Evolutionary conservation across 2,888 invertebrate genomes (phyloP).

Genomic region (Cosmia trapezina): DNA sequence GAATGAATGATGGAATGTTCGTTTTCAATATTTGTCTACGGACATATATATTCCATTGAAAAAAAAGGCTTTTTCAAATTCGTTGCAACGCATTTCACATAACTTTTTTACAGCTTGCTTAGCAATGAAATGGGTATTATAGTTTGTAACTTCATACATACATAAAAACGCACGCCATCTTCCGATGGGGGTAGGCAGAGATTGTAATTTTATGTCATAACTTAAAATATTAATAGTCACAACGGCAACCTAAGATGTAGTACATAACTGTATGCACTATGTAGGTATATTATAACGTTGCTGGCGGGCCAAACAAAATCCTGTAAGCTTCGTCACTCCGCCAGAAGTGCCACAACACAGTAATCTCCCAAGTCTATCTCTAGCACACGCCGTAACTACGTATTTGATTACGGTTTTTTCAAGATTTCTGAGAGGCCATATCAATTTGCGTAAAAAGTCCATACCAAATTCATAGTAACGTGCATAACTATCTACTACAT

Average conservation of each 20-base stretch:
- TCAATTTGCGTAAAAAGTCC: too few species aligned
- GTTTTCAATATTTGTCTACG: background rate
- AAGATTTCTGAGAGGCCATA: too few species aligned
- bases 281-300: background rate
- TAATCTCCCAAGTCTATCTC: background rate
- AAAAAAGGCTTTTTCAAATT: slow-evolving; percentile 15
- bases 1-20: slow-evolving; percentile 9
- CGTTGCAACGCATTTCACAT: slow-evolving; percentile 12
- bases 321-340: background rate
- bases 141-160: background rate
- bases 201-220: background rate
- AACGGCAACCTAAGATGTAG: background rate
- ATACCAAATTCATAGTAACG: background rate
- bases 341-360: too few species aligned
- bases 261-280: background rate
- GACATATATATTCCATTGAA: slow-evolving; percentile 15
- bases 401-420: background rate
- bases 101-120: slow-evolving; percentile 2
- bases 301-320: slow-evolving; percentile 7
- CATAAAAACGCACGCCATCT: background rate
- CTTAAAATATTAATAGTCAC: background rate
- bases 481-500: background rate
- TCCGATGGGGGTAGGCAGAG: too few species aligned
- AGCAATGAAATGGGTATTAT: background rate
- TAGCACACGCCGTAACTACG: background rate